Conservation (phyloP, 2,797 vertebrate genomes). For the Peromyscus nudipes region DNA sequence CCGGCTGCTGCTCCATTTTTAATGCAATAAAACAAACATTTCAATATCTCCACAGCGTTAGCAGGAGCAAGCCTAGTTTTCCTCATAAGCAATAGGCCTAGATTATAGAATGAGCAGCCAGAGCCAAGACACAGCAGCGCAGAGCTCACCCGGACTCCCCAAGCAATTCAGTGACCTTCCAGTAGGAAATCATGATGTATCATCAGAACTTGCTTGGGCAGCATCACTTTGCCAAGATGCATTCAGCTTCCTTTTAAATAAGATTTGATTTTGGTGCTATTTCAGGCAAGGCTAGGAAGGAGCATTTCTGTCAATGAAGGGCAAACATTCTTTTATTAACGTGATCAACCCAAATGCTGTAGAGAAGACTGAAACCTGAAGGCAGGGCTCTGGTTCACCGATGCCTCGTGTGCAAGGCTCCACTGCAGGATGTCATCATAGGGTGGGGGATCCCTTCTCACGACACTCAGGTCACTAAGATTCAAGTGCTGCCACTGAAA, state of each 20-base stretch:
- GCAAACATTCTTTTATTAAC: constrained; percentile 34
- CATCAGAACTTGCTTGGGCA: constrained; percentile 23
- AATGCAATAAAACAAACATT: constrained; percentile 69
- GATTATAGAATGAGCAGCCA: constrained; percentile 57
- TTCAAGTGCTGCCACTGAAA: background rate
- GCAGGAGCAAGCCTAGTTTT: constrained; percentile 69
- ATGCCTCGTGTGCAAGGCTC: background rate
- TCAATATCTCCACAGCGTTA: constrained; percentile 54
- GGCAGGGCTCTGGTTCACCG: background rate
- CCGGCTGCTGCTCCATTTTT: constrained; percentile 36
- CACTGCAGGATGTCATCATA: background rate
- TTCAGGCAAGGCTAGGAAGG: constrained; percentile 51
- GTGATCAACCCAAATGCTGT: background rate
- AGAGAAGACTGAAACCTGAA: background rate
- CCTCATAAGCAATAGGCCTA: constrained; percentile 52
- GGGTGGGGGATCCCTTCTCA: background rate
- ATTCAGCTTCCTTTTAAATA: constrained; percentile 57
- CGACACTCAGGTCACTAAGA: constrained; percentile 4
- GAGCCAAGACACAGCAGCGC: constrained; percentile 31
- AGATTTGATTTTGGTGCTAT: constrained; percentile 71
- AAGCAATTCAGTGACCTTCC: constrained; percentile 40
- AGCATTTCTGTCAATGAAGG: constrained; percentile 70
- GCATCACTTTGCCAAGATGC: constrained; percentile 51
- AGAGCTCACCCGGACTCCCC: constrained; percentile 53
- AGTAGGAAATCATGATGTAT: constrained; percentile 49